Base-by-base conservation (phyloP, 2,113 vertebrate genomes). In the Heterotilapia buettikoferi region DNA sequence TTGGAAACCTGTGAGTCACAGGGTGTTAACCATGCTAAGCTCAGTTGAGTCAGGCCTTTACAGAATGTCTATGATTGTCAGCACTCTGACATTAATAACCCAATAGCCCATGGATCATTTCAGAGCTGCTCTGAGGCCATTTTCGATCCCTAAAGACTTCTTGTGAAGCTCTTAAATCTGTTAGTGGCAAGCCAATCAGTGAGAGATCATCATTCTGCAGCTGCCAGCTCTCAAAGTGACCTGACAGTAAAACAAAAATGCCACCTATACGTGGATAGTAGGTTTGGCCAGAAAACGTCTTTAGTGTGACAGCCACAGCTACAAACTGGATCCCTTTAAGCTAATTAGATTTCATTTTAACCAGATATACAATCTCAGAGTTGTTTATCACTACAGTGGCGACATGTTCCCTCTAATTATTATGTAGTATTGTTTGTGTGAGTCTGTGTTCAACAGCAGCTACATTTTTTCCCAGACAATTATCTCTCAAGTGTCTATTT, bases 401-500 rank as follows among this genome's bases (percentile, higher is more conserved):
- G n/a, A 84, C 80, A 81, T 19, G 61, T 86, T 86, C 53, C 50
- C 47, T 63, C 40, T 92, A 91, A 94, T 93, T 88, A 88, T 90
- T 76, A 80, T 73, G 84, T 88, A 84, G 80, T 90, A 88, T 90
- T 92, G 83, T 92, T 88, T 86, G 61, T 82, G 80, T 11, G 86
- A 61, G 84, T 88, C 82, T 12, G 52, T 87, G 83, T 90, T 93
- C 85, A 93, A 90, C 84, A 91, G 86, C 56, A 78, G 90, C 83
- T 93, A 89, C 61, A 61, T 6, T 56, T 80, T 59, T 83, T 33
- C 86, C 61, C 29, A 81, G 80, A 84, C 82, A 95, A 94, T 94
- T 93, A 94, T 90, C 87, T 88, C 88, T 90, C 63, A 61, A 85
- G 59, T 82, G 85, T 93, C 88, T 92, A 92, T 94, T 89, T 89